phyloP scores from a whole-genome alignment of 2,888 invertebrate genomes.

The Metallyticus violacea region DNA sequence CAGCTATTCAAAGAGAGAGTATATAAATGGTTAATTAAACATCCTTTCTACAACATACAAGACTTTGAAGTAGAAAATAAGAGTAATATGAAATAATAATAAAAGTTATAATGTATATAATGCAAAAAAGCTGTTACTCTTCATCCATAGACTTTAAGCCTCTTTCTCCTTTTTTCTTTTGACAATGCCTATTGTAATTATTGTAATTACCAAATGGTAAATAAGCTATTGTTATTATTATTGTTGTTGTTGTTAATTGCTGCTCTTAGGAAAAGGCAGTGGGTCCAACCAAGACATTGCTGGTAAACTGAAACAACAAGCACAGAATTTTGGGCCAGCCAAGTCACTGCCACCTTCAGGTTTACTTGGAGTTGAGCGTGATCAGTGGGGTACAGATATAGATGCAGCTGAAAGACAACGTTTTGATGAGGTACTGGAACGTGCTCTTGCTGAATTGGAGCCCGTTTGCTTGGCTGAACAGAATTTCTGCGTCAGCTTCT shows the following conservation, averaged over 20 bases:
- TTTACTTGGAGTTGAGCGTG: constrained; percentile 58
- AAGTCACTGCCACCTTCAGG: constrained; percentile 25
- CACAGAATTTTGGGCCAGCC: constrained; percentile 38
- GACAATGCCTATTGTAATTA: too few species aligned
- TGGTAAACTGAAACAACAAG: constrained; percentile 46
- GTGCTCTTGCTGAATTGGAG: constrained; percentile 84
- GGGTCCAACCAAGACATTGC: constrained; percentile 47
- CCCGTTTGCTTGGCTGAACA: constrained; percentile 92
- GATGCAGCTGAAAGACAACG: constrained; percentile 56
- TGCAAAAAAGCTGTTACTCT: background rate
- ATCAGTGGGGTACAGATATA: constrained; percentile 61
- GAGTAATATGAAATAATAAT: too few species aligned
- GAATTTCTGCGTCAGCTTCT: constrained; percentile 90
- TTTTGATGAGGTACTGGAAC: constrained; percentile 69
- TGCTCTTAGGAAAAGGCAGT: constrained; percentile 44
- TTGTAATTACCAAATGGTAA: too few species aligned
- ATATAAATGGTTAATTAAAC: too few species aligned
- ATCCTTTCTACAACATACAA: too few species aligned
- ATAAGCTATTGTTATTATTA: background rate
- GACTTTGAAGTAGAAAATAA: too few species aligned
- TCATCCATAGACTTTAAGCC: too few species aligned
- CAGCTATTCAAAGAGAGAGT: too few species aligned
- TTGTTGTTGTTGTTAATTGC: background rate
- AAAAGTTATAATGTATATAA: too few species aligned
- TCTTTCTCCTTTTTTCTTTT: too few species aligned